These are phyloP conservation scores for Greenwoodochromis staneri DNA, from an alignment of 2,113 vertebrate genomes.

Conservation along the genomic window DNA sequence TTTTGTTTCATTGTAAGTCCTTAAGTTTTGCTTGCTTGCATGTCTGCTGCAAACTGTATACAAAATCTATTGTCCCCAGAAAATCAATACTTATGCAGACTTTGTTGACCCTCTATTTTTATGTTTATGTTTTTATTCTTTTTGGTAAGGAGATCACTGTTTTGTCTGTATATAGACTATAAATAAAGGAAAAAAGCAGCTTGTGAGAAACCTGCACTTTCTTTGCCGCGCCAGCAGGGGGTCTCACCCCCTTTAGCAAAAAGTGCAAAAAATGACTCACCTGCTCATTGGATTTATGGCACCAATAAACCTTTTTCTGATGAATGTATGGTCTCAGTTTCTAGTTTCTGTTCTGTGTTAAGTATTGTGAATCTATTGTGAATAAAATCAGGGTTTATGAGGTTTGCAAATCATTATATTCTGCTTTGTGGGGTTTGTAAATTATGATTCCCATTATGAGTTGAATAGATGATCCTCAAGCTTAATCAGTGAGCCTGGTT, in stretches of 20 bases:
- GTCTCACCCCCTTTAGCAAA: background rate
- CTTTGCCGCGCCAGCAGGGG: fast-evolving
- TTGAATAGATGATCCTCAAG: fast-evolving
- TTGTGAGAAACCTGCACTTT: background rate
- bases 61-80: background rate
- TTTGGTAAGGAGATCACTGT: background rate
- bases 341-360: background rate
- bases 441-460: background rate
- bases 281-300: background rate
- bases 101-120: background rate
- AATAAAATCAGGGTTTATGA: fast-evolving
- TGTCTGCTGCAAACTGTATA: background rate
- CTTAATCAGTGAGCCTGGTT: background rate
- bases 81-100: background rate
- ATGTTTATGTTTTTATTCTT: background rate
- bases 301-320: background rate
- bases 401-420: fast-evolving
- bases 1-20: background rate
- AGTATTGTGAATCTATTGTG: background rate
- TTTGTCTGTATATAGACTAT: fast-evolving
- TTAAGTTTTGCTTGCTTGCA: background rate
- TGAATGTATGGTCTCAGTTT: background rate
- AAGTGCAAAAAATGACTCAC: background rate
- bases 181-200: background rate
- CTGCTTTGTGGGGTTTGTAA: background rate